Conservation (phyloP, 1,140 invertebrate genomes). For the Pissodes strobi region DNA sequence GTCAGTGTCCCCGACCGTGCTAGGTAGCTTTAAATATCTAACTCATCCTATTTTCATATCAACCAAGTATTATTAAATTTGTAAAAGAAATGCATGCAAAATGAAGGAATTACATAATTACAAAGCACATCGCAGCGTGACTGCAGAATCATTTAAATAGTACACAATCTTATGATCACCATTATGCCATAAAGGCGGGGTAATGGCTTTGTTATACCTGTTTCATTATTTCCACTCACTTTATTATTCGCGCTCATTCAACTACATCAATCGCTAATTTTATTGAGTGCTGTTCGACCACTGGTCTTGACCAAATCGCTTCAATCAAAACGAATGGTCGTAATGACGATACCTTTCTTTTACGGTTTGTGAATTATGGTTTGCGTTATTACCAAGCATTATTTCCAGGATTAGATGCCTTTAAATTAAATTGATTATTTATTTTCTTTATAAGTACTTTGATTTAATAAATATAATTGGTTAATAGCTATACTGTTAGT, state of each 20-base stretch:
- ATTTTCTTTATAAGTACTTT: no score
- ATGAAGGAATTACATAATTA: constrained; percentile 21
- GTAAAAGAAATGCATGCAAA: constrained; percentile 17
- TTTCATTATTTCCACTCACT: constrained; percentile 41
- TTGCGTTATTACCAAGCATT: no score
- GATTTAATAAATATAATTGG: no score
- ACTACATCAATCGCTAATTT: constrained; percentile 38
- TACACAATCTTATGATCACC: constrained; percentile 44
- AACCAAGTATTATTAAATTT: no score
- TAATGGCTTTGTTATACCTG: constrained; percentile 49
- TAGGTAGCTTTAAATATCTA: no score
- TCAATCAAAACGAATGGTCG: constrained; percentile 21
- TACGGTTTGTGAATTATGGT: no score
- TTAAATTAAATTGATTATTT: no score
- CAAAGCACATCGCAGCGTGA: constrained; percentile 34
- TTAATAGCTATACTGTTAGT: no score
- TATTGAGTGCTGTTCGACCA: constrained; percentile 39
- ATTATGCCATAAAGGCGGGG: constrained; percentile 48
- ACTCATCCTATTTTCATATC: no score
- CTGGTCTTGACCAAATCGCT: constrained; percentile 34
- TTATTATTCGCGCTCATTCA: constrained; percentile 43
- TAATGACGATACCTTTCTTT: no score
- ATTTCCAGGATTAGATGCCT: no score
- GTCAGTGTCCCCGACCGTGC: no score
- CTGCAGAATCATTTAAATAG: constrained; percentile 36